Base-by-base conservation (phyloP, 2,888 invertebrate genomes). In the Galerucella calmariensis region DNA sequence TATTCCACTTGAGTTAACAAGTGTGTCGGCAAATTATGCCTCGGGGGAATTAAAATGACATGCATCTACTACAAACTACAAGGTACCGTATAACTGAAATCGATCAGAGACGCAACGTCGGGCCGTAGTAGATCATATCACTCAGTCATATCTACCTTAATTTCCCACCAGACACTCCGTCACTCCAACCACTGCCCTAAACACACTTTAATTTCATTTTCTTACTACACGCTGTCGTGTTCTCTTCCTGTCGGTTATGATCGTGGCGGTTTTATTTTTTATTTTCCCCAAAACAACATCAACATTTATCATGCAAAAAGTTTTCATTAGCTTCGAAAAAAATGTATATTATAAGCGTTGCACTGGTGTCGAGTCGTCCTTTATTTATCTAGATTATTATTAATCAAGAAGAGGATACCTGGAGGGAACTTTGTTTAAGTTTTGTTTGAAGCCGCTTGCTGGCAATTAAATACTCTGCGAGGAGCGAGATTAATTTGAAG, bases 131-230 rank as follows among this genome's bases (percentile, higher is more conserved):
- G 78, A 78, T 79, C 80, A 78, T 82, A 82, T 83, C 82, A 80
- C 79, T 83, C 82, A 83, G 82, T 83, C 83, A 82, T 82, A 83
- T 82, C 83, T 82, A 76, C 81, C 79, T 81, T 82, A 83, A 83
- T 82, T 83, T 83, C 83, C 83, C 83, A 80, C 80, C 77, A 82
- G 83, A 80, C 82, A 80, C 77, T 77, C 77, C 80, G 82, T 81
- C 82, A 80, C 78, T 82, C 80, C 74, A 77, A 78, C 75, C 76
- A 74, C 74, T 74, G 77, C 80, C 81, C 82, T 80, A 80, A 82
- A 81, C 80, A 81, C 79, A 79, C 80, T 81, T 80, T 82, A 81
- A 81, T 82, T 81, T 81, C 79, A 79, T 78, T 71, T 63, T 51
- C 67, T 67, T 14, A 35, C 46, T 79, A 75, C 74, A 51, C 61